Base-by-base conservation (phyloP, 2,888 invertebrate genomes). In the Agrotis clavis region DNA sequence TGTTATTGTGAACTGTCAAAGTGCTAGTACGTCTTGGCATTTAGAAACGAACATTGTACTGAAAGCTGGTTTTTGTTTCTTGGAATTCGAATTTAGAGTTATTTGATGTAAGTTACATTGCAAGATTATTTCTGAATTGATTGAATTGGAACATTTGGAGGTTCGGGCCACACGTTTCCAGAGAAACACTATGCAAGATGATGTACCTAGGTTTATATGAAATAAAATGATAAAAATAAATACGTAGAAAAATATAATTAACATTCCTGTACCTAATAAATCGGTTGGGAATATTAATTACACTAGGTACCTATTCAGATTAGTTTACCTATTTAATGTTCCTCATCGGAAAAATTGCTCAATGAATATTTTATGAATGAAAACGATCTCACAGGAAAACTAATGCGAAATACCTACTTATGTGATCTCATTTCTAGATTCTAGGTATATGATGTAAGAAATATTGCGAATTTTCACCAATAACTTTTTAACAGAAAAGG, bases 1-100 rank as follows among this genome's bases (percentile, higher is more conserved):
- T 71, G 65, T 80, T 77, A 80, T 74, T 80, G 67, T 71, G 53
- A 56, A 30, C 67, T 67, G 74, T 77, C 81, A 77, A 83, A 70
- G 30, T 56, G 61, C 48, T 66, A 16, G 53, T 71, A 66, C 70
- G 53, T 54, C 65, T 62, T 71, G 59, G 65, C 53, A 69, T 64
- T 73, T 53, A 50, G 71, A 65, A 74, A 67, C 60, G 18, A 67
- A 56, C 45, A 47, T 68, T 54, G 48, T 62, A 71, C 16, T 61
- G 35, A 45, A 53, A 71, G 45, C 56, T 71, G 30, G 69, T 74
- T 82, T 61, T 59, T 65, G 66, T 45, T 57, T 51, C 45, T 35
- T 67, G 60, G 50, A 54, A 67, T 79, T 74, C 21, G 11, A 4
- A 73, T 62, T 73, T 45, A 1, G 18, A 50, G 50, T 57, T 53